These are phyloP conservation scores for Casuarius casuarius DNA, from an alignment of 2,113 vertebrate genomes.

Conservation along the genomic window DNA sequence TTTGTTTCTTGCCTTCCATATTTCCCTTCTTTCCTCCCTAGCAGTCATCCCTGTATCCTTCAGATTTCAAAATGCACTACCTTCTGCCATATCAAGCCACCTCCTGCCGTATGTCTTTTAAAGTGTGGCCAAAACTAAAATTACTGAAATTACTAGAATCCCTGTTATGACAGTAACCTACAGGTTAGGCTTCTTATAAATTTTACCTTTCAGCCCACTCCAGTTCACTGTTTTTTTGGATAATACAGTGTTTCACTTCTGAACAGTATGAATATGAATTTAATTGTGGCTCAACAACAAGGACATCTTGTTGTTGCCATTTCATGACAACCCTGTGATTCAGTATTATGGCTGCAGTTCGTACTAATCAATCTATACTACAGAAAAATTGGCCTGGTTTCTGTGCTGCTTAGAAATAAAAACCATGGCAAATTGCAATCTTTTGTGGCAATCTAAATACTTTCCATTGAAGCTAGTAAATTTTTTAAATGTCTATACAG, in stretches of 20 bases:
- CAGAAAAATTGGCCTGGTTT: background rate
- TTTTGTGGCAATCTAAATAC: background rate
- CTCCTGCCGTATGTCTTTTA: background rate
- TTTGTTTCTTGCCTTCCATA: background rate
- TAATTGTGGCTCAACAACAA: background rate
- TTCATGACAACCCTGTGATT: background rate
- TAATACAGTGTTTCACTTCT: slow-evolving; percentile 30
- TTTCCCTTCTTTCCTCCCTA: background rate
- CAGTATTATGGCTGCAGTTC: background rate
- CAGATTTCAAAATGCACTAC: background rate
- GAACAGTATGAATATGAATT: background rate
- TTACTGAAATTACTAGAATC: background rate
- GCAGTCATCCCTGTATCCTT: background rate
- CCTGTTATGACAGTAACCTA: slow-evolving; percentile 29
- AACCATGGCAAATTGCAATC: background rate
- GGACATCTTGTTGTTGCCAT: background rate
- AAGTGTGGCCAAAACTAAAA: slow-evolving; percentile 24
- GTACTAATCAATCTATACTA: background rate
- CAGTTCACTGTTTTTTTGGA: slow-evolving; percentile 11
- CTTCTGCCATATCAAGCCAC: background rate
- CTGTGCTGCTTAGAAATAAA: background rate
- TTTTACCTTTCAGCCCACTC: slow-evolving; percentile 8
- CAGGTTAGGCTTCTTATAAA: slow-evolving; percentile 27
- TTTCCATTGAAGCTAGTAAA: background rate
- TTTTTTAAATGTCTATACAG: background rate